phyloP scores from a whole-genome alignment of 2,113 vertebrate genomes.

The Ptyas mucosa region DNA sequence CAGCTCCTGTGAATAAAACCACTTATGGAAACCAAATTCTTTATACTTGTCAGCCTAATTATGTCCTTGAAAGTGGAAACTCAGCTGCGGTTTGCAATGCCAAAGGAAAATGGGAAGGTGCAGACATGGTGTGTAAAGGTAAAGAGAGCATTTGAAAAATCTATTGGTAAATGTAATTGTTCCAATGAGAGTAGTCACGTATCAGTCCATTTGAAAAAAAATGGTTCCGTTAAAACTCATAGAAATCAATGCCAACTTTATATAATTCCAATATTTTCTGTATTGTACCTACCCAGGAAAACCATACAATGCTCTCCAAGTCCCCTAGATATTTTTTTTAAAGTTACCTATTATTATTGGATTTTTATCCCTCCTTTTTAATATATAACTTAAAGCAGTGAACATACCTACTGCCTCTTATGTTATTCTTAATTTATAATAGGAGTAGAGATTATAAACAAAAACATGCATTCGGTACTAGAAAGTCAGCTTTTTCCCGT shows the following conservation, averaged over 20 bases:
- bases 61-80: conserved; percentile 34
- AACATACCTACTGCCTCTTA: neutral
- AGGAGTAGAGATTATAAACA: neutral
- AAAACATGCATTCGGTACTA: neutral
- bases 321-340: neutral
- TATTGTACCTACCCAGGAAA: neutral
- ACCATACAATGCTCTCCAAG: neutral
- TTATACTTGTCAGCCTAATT: conserved; percentile 51
- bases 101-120: conserved; percentile 53
- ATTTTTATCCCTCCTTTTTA: neutral
- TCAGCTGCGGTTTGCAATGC: conserved; percentile 49
- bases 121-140: conserved; percentile 62
- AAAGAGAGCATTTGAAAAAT: conserved; percentile 8
- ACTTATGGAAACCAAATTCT: conserved; percentile 51
- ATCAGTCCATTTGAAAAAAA: neutral
- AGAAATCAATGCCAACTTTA: neutral
- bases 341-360: neutral
- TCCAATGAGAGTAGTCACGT: neutral
- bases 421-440: neutral
- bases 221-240: neutral
- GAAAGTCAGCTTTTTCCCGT: neutral
- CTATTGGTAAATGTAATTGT: neutral
- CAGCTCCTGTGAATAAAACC: conserved; percentile 3
- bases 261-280: neutral
- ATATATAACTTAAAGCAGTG: neutral